Evolutionary conservation across 2,888 invertebrate species (phyloP), one percentile per base, ranked within the genome.

Genomic region (Andrena camellia): DNA sequence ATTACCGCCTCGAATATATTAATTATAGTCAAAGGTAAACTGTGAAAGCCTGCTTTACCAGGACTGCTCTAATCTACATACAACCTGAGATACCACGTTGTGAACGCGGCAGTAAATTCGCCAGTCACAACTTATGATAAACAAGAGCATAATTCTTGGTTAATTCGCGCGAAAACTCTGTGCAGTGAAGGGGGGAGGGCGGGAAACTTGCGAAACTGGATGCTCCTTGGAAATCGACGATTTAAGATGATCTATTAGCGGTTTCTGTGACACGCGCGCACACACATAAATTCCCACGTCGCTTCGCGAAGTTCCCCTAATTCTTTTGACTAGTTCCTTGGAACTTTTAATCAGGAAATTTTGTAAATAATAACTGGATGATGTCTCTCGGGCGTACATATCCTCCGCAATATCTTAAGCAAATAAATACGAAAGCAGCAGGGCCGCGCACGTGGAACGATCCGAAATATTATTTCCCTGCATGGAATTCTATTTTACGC

Each of bases 91-190:
- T 78, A 66, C n/a, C 52, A 17, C 23, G 52, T 79, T 42, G 80
- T 35, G 54, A 72, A 64, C 13, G 80, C 54, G 33, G 63, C 48
- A 68, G 67, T 79, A 81, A 81, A 81, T 81, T 72, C 57, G 31
- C 17, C 33, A 79, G 80, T 72, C 81, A 50, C 80, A 81, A 73
- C 80, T 74, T 81, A 74, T 74, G 81, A 81, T 79, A 81, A 81
- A 81, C 68, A 81, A 79, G 81, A 79, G 26, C 81, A 81, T 81
- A 81, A 81, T 81, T 81, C 81, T 81, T 79, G 50, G 81, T 82
- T 81, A 81, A 81, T 82, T 81, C 64, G 66, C 50, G 54, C 29
- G 81, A 74, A 70, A 81, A 82, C 69, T 81, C 63, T 13, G 52
- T 23, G 26, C 66, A 31, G 50, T 33, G 63, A 79, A 20, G 54